Base-by-base conservation (phyloP, 2,888 invertebrate genomes). In the Metellina segmentata region DNA sequence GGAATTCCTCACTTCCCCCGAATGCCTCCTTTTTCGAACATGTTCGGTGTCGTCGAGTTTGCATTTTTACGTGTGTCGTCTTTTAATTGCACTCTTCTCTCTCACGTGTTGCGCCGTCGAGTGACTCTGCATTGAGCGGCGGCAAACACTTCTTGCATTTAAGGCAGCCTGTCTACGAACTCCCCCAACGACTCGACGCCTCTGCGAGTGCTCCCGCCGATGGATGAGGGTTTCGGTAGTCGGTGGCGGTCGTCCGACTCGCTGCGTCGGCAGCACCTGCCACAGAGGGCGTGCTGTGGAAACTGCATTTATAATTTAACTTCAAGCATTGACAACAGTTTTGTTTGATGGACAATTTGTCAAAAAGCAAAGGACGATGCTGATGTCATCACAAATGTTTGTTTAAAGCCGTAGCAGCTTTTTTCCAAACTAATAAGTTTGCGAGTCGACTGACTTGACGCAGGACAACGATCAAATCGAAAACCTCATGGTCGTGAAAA, bases 21-120 rank as follows among this genome's bases (percentile, higher is more conserved):
- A 53, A 72, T 34, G 51, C 75, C 71, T 52, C 83, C 49, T 72
- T 20, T 19, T 53, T 34, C 53, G 53, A 75, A 69, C 86, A 81
- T 81, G 91, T 91, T 69, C 83, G 69, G 85, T 85, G 90, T 85
- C 82, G 85, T 91, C 81, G 81, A 87, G 82, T 87, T 61, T 91
- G 87, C 87, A 86, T 91, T 91, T 87, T 85, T 88, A 81, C 69
- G 61, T 61, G 61, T 74, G 83, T 89, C 83, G 89, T 91, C 86
- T 91, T 88, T 91, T 91, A 87, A 91, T 88, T 91, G 91, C 91
- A 91, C 91, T 87, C 85, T 91, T 88, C 78, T 72, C 71, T 87
- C 53, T 61, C 19, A 11, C 69, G 70, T 71, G 69, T 86, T 51
- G 61, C 61, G 61, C 61, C 61, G 16, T 16, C 13, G 61, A 61